A percentile compares a stretch with the other conserved stretches of the same genome.
These are phyloP conservation scores for Uloborus diversus DNA, from an alignment of 1,140 invertebrate species.

Conservation along the genomic window DNA sequence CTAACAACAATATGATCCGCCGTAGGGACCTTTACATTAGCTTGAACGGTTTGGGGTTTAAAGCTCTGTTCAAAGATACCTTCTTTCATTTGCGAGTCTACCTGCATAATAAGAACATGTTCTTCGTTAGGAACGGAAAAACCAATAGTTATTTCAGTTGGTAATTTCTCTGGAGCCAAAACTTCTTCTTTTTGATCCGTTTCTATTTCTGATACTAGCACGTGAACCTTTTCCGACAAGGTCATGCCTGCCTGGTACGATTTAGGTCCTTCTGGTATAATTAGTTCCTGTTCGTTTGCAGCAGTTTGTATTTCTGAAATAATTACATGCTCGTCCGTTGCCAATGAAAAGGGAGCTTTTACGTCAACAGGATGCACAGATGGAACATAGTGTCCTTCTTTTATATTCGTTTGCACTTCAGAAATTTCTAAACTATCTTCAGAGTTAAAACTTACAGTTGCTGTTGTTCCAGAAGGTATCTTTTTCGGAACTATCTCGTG, in stretches of 20 bases:
- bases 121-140: conserved; percentile 48
- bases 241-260: conserved; percentile 38
- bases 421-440: conserved; percentile 41
- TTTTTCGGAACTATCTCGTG: conserved; percentile 3
- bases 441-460: conserved; percentile 12
- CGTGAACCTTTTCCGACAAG: conserved; percentile 38
- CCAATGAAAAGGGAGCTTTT: conserved; percentile 27
- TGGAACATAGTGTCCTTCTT: conserved; percentile 40
- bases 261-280: conserved; percentile 30
- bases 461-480: conserved; percentile 7
- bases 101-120: conserved; percentile 37
- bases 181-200: conserved; percentile 39
- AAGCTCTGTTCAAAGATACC: conserved; percentile 23
- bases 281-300: conserved; percentile 43
- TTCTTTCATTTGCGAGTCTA: conserved; percentile 53
- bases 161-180: conserved; percentile 24
- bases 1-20: conserved; percentile 54
- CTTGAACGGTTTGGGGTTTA: conserved; percentile 28
- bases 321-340: conserved; percentile 29
- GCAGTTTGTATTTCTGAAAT: conserved; percentile 35
- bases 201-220: conserved; percentile 47
- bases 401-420: conserved; percentile 39
- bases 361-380: background rate
- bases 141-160: conserved; percentile 9
- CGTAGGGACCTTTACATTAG: conserved; percentile 29